Evolutionary conservation across 2,888 invertebrate species (phyloP).

Genomic region (Aspidiotus destructor): DNA sequence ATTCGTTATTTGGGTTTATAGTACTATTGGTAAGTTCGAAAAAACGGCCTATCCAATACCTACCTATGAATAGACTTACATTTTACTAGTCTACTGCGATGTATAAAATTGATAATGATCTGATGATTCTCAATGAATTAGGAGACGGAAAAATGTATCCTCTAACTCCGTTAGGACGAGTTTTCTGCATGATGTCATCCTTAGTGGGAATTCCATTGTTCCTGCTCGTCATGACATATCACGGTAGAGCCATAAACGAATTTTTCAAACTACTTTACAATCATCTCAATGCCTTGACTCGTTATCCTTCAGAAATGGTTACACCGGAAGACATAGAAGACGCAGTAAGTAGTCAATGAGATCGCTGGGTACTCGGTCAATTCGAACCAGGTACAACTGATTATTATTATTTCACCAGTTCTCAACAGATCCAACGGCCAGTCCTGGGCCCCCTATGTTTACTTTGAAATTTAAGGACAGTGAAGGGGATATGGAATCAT

Average conservation of each 20-base stretch:
- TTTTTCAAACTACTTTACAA: background rate
- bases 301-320: too few species aligned
- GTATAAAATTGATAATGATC: too few species aligned
- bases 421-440: too few species aligned
- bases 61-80: too few species aligned
- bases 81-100: too few species aligned
- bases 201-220: slow-evolving; percentile 4
- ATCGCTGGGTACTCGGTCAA: background rate
- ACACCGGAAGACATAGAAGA: background rate
- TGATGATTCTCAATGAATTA: background rate
- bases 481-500: too few species aligned
- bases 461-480: too few species aligned
- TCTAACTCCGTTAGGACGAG: background rate
- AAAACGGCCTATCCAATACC: too few species aligned
- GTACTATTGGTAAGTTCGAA: background rate
- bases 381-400: background rate
- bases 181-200: background rate
- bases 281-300: too few species aligned
- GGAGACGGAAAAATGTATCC: background rate
- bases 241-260: background rate
- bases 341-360: background rate
- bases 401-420: too few species aligned
- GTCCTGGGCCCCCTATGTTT: too few species aligned
- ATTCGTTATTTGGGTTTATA: background rate
- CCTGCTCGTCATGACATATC: background rate